A percentile compares a stretch with the other conserved stretches of the same genome.
Conservation (phyloP, 2,113 vertebrate genomes). For the Lucifuga dentata region DNA sequence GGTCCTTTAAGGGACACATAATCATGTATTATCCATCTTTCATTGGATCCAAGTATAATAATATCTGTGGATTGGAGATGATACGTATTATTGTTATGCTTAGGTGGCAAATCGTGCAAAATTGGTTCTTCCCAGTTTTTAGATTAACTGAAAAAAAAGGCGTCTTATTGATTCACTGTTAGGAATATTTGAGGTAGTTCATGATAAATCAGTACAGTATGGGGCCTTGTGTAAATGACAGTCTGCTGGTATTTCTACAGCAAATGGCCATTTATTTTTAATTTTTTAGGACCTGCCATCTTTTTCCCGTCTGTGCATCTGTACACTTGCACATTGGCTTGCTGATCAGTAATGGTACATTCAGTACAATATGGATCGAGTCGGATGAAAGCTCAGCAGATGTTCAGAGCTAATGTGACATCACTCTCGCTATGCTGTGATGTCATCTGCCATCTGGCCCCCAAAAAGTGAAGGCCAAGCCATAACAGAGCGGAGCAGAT, state of each 20-base stretch:
- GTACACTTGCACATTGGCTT: conserved; percentile 1
- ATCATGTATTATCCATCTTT: too few species aligned
- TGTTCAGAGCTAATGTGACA: conserved; percentile 56
- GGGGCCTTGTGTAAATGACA: neutral
- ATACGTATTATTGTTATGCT: too few species aligned
- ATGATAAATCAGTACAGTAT: neutral
- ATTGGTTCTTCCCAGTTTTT: too few species aligned
- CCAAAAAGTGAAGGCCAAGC: conserved; percentile 6
- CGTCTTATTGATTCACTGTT: neutral
- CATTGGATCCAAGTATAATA: too few species aligned
- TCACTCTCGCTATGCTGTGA: conserved; percentile 60
- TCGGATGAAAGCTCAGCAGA: conserved; percentile 47
- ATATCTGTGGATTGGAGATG: too few species aligned
- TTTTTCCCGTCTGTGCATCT: conserved; percentile 32
- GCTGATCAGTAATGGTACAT: conserved; percentile 38
- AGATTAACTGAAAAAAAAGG: too few species aligned
- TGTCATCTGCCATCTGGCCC: conserved; percentile 65
- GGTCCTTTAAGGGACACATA: too few species aligned
- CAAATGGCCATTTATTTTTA: neutral
- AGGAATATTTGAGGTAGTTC: neutral
- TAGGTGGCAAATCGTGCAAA: too few species aligned
- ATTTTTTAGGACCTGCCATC: neutral
- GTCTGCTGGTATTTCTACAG: neutral
- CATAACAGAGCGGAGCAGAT: conserved; percentile 18
- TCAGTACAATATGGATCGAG: conserved; percentile 18